Conservation (phyloP, 2,113 vertebrate species). For the Calyptomena viridis region DNA sequence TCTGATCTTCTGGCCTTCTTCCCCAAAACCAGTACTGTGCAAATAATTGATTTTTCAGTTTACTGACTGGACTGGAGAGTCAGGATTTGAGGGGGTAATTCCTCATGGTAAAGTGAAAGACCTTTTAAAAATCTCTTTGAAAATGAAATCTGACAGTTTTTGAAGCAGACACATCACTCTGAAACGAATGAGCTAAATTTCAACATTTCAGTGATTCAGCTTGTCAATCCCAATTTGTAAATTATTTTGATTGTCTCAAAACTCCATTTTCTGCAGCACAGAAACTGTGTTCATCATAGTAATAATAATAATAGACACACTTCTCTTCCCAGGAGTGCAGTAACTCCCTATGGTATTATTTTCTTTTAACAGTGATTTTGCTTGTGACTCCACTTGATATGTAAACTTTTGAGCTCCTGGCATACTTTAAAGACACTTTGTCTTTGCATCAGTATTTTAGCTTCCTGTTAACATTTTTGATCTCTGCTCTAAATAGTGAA, state of each 20-base stretch:
- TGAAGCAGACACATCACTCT: background rate
- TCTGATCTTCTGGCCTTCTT: background rate
- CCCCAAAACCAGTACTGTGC: background rate
- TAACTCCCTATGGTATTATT: background rate
- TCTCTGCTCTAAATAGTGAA: background rate
- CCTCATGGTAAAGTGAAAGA: conserved; percentile 7
- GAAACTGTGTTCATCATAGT: background rate
- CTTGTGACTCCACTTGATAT: background rate
- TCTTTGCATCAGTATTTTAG: background rate
- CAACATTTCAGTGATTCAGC: background rate
- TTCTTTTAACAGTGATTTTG: background rate
- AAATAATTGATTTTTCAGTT: conserved; percentile 31
- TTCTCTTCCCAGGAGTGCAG: background rate
- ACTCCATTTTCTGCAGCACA: background rate
- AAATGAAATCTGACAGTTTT: conserved; percentile 29
- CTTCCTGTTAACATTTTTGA: background rate
- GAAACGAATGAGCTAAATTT: background rate
- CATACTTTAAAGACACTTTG: background rate
- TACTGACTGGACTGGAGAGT: background rate
- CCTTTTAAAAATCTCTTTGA: background rate
- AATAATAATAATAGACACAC: background rate
- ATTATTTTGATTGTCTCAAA: conserved; percentile 19
- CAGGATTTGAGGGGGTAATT: background rate
- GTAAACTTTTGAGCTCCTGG: background rate
- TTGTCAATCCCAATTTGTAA: conserved; percentile 21